phyloP scores from a whole-genome alignment of 2,797 vertebrate genomes.

The Ceryle rudis region DNA sequence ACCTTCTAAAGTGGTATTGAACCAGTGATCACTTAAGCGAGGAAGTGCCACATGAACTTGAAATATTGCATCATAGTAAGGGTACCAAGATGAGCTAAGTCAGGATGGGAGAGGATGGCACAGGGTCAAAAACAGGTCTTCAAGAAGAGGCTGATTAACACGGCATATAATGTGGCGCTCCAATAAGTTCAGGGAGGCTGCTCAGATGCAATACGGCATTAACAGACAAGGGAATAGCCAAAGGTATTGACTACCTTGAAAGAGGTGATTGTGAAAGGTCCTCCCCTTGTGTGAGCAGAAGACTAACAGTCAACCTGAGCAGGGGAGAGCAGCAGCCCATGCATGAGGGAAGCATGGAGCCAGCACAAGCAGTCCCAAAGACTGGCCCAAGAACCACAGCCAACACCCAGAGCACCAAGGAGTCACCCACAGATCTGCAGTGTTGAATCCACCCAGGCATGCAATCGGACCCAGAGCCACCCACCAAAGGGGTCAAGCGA shows the following conservation, averaged over 20 bases:
- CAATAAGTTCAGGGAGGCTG: background rate
- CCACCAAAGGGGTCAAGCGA: rapidly evolving
- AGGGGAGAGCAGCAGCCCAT: background rate
- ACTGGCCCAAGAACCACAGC: background rate
- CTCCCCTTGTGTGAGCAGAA: background rate
- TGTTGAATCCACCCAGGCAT: background rate
- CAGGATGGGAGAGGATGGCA: background rate
- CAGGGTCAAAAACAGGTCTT: background rate
- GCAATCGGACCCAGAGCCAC: rapidly evolving
- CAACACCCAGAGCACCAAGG: background rate
- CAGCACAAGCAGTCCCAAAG: background rate
- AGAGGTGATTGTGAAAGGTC: background rate
- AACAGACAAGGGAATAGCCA: background rate
- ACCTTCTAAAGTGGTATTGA: background rate
- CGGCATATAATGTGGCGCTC: rapidly evolving
- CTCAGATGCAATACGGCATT: background rate
- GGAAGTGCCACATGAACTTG: background rate
- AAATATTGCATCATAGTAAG: rapidly evolving
- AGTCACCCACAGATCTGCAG: background rate
- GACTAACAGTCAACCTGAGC: background rate
- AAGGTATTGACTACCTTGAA: background rate
- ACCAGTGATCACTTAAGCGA: background rate
- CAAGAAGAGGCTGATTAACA: background rate
- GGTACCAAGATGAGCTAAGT: background rate
- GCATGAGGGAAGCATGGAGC: rapidly evolving